A percentile compares a stretch with the other conserved stretches of the same genome.
These are phyloP conservation scores for Drosophila truncata DNA, from an alignment of 1,140 invertebrate species.

Conservation along the genomic window DNA sequence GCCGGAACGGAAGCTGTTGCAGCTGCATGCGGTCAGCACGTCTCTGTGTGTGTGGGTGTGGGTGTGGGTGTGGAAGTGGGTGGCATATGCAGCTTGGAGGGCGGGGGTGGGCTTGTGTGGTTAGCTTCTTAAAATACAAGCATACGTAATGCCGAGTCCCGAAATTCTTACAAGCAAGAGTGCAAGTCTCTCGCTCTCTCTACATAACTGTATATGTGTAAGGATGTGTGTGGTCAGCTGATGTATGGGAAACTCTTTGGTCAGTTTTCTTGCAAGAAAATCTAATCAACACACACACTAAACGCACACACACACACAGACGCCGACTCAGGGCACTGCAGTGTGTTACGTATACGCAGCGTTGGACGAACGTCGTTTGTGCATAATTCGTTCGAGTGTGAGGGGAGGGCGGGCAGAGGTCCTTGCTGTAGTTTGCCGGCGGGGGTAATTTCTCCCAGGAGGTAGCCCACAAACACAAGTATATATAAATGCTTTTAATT, in stretches of 20 bases:
- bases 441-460: conserved; percentile 74
- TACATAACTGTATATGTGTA: conserved; percentile 7
- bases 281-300: conserved; percentile 75
- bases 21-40: conserved; percentile 55
- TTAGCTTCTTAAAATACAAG: conserved; percentile 77
- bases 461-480: conserved; percentile 42
- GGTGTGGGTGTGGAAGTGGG: not conserved
- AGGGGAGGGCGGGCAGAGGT: not conserved
- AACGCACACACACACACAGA: not conserved
- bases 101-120: conserved; percentile 42
- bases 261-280: conserved; percentile 83
- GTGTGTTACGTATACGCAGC: conserved; percentile 75
- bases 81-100: conserved; percentile 35
- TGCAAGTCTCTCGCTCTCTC: conserved; percentile 49
- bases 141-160: conserved; percentile 42
- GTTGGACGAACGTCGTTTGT: conserved; percentile 67
- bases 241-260: conserved; percentile 77
- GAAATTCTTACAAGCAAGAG: conserved; percentile 75
- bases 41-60: conserved; percentile 11
- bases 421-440: not conserved
- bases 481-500: conserved; percentile 78
- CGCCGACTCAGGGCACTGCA: conserved; percentile 13
- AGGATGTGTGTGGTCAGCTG: conserved; percentile 60
- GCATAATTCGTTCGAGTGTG: conserved; percentile 66
- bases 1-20: conserved; percentile 54